Percentiles rank a stretch among this genome's conserved stretches.
These are phyloP conservation scores for Chionis minor DNA, from an alignment of 2,113 vertebrate species.

Conservation along the genomic window DNA sequence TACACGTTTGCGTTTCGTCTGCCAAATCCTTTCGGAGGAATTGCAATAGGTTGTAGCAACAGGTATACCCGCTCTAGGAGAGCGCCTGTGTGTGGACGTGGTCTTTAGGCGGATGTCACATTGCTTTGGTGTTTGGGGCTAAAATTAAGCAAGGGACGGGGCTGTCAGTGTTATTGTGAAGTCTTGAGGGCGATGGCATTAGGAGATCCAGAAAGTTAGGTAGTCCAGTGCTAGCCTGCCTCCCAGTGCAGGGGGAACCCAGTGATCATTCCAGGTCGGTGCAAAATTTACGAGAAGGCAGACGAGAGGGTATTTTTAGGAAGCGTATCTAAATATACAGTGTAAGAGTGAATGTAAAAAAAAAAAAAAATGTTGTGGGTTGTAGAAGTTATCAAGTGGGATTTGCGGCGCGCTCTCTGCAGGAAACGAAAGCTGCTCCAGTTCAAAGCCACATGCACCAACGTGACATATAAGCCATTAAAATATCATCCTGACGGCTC, in stretches of 20 bases:
- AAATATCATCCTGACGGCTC: conserved; percentile 93
- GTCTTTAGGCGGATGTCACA: not conserved
- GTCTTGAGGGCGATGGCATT: not conserved
- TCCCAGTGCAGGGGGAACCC: conserved; percentile 47
- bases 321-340: conserved; percentile 74
- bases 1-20: not conserved
- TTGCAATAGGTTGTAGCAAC: conserved; percentile 44
- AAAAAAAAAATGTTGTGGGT: conserved; percentile 86
- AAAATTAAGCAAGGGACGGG: not conserved
- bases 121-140: not conserved
- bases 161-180: not conserved
- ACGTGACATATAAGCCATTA: conserved; percentile 95
- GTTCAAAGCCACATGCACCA: conserved; percentile 98
- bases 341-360: conserved; percentile 71
- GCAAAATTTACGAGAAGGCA: conserved; percentile 55
- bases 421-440: conserved; percentile 93
- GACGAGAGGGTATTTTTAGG: conserved; percentile 72
- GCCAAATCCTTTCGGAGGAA: not conserved
- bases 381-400: conserved; percentile 99
- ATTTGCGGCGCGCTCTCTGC: conserved; percentile 96
- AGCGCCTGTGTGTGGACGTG: not conserved
- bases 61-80: conserved; percentile 36
- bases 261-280: conserved; percentile 29
- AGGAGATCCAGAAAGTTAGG: not conserved
- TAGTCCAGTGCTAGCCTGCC: not conserved